Evolutionary conservation across 2,888 invertebrate genomes (phyloP).

Genomic region (Syritta pipiens): DNA sequence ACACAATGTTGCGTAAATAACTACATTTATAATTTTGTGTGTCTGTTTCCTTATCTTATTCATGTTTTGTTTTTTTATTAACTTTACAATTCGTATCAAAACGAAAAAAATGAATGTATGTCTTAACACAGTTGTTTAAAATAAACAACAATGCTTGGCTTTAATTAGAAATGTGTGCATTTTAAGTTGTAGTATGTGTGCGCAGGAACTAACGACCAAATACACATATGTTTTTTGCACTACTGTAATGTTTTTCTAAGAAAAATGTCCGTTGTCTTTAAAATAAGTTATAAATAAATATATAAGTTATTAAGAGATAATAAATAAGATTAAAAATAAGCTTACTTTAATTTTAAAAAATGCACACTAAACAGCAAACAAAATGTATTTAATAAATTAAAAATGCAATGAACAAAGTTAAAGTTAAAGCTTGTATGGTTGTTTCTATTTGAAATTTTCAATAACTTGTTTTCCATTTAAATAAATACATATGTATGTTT

Average conservation of each 20-base stretch:
- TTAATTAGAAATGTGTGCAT: constrained; percentile 57
- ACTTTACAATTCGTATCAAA: background rate
- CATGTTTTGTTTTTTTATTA: constrained; percentile 46
- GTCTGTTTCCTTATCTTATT: constrained; percentile 41
- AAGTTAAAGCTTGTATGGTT: constrained; percentile 40
- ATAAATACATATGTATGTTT: constrained; percentile 1
- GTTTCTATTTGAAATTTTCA: constrained; percentile 66
- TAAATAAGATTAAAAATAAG: constrained; percentile 11
- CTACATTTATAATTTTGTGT: constrained; percentile 16
- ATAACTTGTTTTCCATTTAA: constrained; percentile 15
- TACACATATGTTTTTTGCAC: constrained; percentile 66
- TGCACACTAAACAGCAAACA: constrained; percentile 27
- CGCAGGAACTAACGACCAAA: constrained; percentile 33
- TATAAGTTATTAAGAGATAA: no score
- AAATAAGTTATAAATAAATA: background rate
- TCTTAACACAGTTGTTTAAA: constrained; percentile 35
- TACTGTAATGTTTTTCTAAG: constrained; percentile 22
- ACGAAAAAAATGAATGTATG: constrained; percentile 22
- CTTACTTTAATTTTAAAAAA: constrained; percentile 5
- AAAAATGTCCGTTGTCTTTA: constrained; percentile 48
- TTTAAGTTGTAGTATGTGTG: constrained; percentile 29
- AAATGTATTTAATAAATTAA: constrained; percentile 7
- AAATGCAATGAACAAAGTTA: constrained; percentile 9
- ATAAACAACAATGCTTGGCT: constrained; percentile 55
- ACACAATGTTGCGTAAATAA: constrained; percentile 40